Percentiles rank a stretch among this genome's conserved stretches.
Conservation (phyloP, 2,797 vertebrate species). For the Malurus splendens region DNA sequence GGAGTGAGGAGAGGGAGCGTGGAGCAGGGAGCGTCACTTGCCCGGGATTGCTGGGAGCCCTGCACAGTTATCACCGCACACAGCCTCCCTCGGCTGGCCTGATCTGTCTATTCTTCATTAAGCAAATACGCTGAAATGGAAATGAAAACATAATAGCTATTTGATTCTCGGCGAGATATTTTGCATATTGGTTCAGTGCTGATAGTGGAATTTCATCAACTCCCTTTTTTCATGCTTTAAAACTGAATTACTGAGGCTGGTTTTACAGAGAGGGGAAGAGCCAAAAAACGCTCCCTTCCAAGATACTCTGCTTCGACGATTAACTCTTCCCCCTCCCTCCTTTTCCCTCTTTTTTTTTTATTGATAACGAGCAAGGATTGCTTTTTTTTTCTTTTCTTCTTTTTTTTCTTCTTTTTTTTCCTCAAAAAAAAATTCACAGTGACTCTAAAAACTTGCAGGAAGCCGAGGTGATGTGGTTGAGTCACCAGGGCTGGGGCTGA, state of each 20-base stretch:
- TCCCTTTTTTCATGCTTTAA: slow-evolving; percentile 93
- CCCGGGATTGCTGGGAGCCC: slow-evolving; percentile 89
- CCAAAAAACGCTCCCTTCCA: slow-evolving; percentile 74
- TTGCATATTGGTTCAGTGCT: slow-evolving; percentile 99
- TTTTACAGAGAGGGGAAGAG: slow-evolving; percentile 68
- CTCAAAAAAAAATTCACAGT: not conserved
- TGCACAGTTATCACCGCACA: slow-evolving; percentile 90
- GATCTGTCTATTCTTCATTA: slow-evolving; percentile 99
- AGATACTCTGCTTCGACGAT: slow-evolving; percentile 80
- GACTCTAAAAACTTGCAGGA: not conserved
- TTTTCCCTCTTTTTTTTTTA: slow-evolving; percentile 24
- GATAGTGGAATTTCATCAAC: slow-evolving; percentile 99
- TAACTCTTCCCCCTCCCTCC: slow-evolving; percentile 75
- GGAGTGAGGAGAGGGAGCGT: not conserved
- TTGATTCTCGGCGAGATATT: slow-evolving; percentile 99
- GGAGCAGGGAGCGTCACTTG: slow-evolving; percentile 78
- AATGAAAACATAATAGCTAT: slow-evolving; percentile 99
- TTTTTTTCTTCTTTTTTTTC: not conserved
- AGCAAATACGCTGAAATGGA: slow-evolving; percentile 97
- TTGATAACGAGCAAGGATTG: slow-evolving; percentile 78
- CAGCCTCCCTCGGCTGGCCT: slow-evolving; percentile 90
- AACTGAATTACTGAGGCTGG: slow-evolving; percentile 90
- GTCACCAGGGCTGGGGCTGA: not conserved
- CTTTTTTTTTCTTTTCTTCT: slow-evolving; percentile 38
- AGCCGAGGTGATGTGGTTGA: fast-evolving